A percentile compares a stretch with the other conserved stretches of the same genome.
phyloP scores from a whole-genome alignment of 2,797 vertebrate species.

The Peromyscus nudipes region DNA sequence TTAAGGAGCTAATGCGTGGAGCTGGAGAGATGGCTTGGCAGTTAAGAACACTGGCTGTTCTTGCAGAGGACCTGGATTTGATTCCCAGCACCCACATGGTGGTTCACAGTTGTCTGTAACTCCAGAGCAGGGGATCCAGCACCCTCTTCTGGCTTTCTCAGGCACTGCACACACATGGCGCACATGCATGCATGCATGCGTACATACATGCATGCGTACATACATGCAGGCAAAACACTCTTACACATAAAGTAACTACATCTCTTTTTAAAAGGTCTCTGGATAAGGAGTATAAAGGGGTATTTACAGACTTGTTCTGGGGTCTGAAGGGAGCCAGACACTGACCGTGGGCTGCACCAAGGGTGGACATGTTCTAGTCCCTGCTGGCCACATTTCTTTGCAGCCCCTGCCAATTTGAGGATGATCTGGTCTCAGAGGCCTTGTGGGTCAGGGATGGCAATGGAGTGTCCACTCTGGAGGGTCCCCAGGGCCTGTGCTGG shows the following conservation, averaged over 20 bases:
- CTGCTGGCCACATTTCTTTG: neutral
- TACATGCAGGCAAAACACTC: neutral
- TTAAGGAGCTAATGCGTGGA: neutral
- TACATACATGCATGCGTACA: too few relatives aligned
- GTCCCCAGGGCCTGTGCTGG: neutral
- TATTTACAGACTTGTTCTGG: neutral
- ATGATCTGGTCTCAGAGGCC: neutral
- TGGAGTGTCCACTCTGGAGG: neutral
- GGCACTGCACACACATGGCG: neutral
- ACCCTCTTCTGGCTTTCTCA: neutral
- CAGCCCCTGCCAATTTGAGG: neutral
- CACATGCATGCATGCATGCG: too few relatives aligned
- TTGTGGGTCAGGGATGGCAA: neutral
- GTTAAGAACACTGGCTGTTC: neutral
- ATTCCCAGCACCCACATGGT: neutral
- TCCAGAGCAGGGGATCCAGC: neutral
- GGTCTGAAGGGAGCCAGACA: neutral
- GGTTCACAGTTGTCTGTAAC: neutral
- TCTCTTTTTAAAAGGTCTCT: neutral
- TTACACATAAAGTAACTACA: neutral
- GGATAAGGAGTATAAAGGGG: neutral
- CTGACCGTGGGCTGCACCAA: neutral
- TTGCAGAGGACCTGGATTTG: neutral
- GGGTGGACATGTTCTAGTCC: rapidly evolving
- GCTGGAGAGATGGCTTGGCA: neutral